These are phyloP conservation scores for Eupithecia subfuscata DNA, from an alignment of 2,888 invertebrate genomes.

Conservation along the genomic window DNA sequence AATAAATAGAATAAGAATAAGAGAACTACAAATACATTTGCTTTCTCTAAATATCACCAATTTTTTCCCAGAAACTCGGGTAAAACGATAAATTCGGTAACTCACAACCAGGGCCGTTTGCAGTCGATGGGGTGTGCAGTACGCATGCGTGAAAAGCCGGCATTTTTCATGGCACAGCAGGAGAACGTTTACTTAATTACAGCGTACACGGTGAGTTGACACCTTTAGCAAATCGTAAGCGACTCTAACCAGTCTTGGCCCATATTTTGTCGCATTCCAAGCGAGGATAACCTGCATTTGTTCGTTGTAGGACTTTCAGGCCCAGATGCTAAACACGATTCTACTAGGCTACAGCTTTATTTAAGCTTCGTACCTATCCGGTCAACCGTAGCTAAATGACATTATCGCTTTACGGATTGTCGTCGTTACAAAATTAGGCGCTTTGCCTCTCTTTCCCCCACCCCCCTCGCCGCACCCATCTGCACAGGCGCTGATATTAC, in stretches of 20 bases:
- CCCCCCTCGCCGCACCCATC: not conserved
- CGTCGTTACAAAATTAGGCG: not conserved
- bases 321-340: not conserved
- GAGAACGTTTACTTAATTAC: slow-evolving; percentile 23
- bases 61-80: slow-evolving; percentile 15
- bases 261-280: not conserved
- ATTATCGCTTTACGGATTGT: not conserved
- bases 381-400: not conserved
- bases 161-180: slow-evolving; percentile 31
- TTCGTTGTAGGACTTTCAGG: not conserved
- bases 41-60: not conserved
- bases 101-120: slow-evolving; percentile 21
- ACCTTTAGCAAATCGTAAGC: slow-evolving; percentile 17
- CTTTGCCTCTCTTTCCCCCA: not conserved
- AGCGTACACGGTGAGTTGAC: slow-evolving; percentile 28
- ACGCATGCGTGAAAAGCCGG: slow-evolving; percentile 31
- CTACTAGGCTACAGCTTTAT: not conserved
- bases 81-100: slow-evolving; percentile 12
- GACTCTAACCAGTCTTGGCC: not conserved
- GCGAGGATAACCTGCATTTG: not conserved
- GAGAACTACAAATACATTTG: not conserved
- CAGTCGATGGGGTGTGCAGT: slow-evolving; percentile 31
- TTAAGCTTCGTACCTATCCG: not conserved
- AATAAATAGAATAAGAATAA: not conserved
- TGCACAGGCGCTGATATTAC: not conserved